Conservation (phyloP, 2,797 vertebrate genomes). For the Danio albolineatus region DNA sequence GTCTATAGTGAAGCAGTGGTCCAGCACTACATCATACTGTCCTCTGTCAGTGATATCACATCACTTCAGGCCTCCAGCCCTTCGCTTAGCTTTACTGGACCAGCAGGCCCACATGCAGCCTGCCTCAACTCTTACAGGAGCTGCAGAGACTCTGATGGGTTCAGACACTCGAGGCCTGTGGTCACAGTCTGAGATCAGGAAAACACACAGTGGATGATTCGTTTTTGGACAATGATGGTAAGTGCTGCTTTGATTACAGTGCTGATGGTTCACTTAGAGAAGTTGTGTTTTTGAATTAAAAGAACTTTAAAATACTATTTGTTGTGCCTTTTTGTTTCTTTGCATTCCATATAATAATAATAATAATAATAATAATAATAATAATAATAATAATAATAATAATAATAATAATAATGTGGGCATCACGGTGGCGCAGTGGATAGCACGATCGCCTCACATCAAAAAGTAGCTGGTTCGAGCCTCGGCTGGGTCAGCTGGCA, state of each 20-base stretch:
- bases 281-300: neutral
- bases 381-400: no score
- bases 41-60: slow-evolving; percentile 20
- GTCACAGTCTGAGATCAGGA: neutral
- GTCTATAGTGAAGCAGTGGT: slow-evolving; percentile 1
- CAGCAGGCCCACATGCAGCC: slow-evolving; percentile 19
- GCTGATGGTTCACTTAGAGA: neutral
- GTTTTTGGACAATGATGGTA: neutral
- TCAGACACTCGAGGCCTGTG: slow-evolving; percentile 17
- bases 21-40: neutral
- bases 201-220: neutral
- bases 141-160: neutral
- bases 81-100: neutral
- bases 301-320: neutral
- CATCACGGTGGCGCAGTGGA: no score
- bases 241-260: neutral
- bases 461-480: no score
- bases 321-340: neutral
- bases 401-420: no score
- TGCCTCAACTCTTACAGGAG: neutral
- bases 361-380: neutral
- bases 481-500: no score
- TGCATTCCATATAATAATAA: neutral
- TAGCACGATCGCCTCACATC: no score
- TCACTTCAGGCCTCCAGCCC: neutral